Conservation (phyloP, 2,888 invertebrate genomes). For the Bugula neritina region DNA sequence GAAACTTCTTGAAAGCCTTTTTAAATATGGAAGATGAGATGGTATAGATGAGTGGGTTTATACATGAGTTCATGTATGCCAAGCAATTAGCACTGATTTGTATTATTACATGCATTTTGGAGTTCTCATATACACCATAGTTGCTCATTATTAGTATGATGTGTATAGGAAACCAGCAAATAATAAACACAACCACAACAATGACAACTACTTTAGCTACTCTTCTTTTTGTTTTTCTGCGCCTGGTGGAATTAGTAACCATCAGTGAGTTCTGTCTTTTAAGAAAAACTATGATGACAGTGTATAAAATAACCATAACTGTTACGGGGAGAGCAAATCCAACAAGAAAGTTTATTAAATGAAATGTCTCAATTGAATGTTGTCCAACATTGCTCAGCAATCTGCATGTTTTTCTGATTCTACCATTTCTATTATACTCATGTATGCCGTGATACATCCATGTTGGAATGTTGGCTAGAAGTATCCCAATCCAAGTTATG, state of each 20-base stretch:
- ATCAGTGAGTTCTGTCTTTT: conserved; percentile 69
- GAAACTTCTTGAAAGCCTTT: conserved; percentile 66
- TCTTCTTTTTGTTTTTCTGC: conserved; percentile 75
- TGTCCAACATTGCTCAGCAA: not conserved
- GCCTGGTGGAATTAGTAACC: conserved; percentile 66
- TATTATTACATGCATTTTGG: conserved; percentile 57
- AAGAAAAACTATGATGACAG: conserved; percentile 78
- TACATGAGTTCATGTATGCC: conserved; percentile 89
- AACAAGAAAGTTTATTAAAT: conserved; percentile 64
- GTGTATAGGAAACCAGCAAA: conserved; percentile 92
- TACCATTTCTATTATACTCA: conserved; percentile 22
- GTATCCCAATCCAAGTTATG: conserved; percentile 73
- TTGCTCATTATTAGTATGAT: conserved; percentile 65
- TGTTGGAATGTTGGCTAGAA: conserved; percentile 45
- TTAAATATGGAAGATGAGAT: conserved; percentile 90
- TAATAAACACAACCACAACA: conserved; percentile 82
- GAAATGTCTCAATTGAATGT: not conserved
- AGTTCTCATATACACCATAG: conserved; percentile 63
- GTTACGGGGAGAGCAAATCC: conserved; percentile 82
- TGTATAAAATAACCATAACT: conserved; percentile 78
- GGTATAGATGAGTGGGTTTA: conserved; percentile 89
- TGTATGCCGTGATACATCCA: conserved; percentile 37
- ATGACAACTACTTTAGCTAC: conserved; percentile 87
- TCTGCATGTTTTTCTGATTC: not conserved
- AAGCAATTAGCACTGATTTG: conserved; percentile 50